Evolutionary conservation across 1,140 invertebrate genomes (phyloP).

Genomic region (Trichogramma pretiosum): DNA sequence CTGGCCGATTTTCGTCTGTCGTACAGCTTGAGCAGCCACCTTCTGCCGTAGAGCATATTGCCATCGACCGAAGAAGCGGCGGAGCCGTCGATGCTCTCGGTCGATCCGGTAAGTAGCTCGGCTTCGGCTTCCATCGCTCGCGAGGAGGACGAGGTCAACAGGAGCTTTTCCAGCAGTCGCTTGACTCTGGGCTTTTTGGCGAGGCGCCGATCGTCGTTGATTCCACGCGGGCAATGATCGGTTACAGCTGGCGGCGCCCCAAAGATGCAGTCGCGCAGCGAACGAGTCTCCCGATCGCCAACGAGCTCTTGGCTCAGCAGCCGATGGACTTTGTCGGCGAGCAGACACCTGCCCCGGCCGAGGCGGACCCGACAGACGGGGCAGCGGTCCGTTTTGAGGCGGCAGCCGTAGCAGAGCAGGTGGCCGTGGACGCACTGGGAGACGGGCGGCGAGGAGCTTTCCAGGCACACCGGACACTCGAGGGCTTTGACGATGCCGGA

Average conservation of each 20-base stretch:
- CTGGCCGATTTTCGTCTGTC: constrained; percentile 39
- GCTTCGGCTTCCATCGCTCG: constrained; percentile 18
- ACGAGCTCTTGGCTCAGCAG: constrained; percentile 20
- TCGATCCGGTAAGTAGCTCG: constrained; percentile 26
- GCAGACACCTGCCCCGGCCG: constrained; percentile 46
- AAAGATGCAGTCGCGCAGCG: constrained; percentile 36
- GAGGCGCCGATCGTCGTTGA: constrained; percentile 6
- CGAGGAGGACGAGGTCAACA: no score
- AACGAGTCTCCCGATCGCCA: constrained; percentile 1
- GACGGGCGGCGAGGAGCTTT: constrained; percentile 52
- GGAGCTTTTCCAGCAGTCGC: constrained; percentile 21
- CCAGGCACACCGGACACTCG: constrained; percentile 55
- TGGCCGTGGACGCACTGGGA: constrained; percentile 61
- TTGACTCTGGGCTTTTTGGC: constrained; percentile 17
- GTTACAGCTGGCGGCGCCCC: constrained; percentile 17
- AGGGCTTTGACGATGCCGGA: constrained; percentile 47
- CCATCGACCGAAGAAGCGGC: constrained; percentile 13
- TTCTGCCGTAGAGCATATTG: constrained; percentile 13
- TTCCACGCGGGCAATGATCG: no score
- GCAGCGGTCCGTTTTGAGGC: constrained; percentile 50
- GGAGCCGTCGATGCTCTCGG: constrained; percentile 31
- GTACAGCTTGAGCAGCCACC: constrained; percentile 21
- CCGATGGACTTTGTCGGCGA: constrained; percentile 48
- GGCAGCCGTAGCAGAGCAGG: constrained; percentile 53
- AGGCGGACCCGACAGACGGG: constrained; percentile 51